phyloP scores from a whole-genome alignment of 2,797 vertebrate species.

The Rhinatrema bivittatum region DNA sequence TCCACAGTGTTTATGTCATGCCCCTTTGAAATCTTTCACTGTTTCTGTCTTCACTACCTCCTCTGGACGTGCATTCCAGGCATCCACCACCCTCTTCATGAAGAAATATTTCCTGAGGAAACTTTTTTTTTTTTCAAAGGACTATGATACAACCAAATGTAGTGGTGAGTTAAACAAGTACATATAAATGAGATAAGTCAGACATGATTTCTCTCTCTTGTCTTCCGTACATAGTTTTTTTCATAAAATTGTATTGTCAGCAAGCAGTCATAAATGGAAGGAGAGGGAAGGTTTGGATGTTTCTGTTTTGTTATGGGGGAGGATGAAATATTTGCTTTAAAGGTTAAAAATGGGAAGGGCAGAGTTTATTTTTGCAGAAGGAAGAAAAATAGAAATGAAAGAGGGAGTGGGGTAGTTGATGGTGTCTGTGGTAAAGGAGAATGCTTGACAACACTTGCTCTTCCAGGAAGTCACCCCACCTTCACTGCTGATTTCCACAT shows the following conservation, averaged over 20 bases:
- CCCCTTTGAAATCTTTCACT: too few species aligned
- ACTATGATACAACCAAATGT: constrained; percentile 73
- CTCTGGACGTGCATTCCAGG: too few species aligned
- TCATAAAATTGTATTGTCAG: constrained; percentile 71
- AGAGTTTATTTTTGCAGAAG: constrained; percentile 64
- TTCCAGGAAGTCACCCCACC: constrained; percentile 94
- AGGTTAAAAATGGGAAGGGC: constrained; percentile 60
- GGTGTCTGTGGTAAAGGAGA: constrained; percentile 47
- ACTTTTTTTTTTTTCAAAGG: constrained; percentile 38
- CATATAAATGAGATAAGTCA: constrained; percentile 59
- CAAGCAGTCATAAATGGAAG: constrained; percentile 67
- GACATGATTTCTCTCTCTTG: constrained; percentile 73
- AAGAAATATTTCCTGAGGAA: too few species aligned
- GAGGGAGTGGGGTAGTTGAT: constrained; percentile 43
- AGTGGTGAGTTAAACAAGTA: constrained; percentile 64
- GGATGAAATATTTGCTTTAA: constrained; percentile 47
- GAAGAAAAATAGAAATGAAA: constrained; percentile 40
- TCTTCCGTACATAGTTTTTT: constrained; percentile 61
- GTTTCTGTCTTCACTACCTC: too few species aligned
- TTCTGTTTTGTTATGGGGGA: constrained; percentile 17
- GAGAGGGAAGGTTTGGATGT: constrained; percentile 48
- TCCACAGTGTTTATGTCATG: too few species aligned
- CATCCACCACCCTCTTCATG: too few species aligned
- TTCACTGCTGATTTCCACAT: constrained; percentile 93
- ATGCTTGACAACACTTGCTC: constrained; percentile 95